A percentile compares a stretch with the other conserved stretches of the same genome.
Conservation (phyloP, 2,888 invertebrate genomes). For the Noctua comes region DNA sequence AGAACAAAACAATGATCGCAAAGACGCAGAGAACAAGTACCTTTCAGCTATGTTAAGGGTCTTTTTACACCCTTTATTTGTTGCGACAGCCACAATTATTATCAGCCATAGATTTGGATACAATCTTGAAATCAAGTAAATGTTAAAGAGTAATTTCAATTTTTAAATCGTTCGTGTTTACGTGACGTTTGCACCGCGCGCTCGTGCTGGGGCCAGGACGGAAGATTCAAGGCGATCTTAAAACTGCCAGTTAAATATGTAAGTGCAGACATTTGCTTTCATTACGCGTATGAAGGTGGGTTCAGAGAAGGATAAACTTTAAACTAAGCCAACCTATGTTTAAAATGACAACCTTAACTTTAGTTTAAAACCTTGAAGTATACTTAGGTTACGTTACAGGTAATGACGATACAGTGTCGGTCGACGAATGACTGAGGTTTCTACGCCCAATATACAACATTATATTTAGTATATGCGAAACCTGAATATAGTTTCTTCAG, state of each 20-base stretch:
- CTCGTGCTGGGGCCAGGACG: neutral
- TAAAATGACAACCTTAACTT: conserved; percentile 57
- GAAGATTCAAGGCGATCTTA: conserved; percentile 10
- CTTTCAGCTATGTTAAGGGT: too few relatives aligned
- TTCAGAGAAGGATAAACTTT: conserved; percentile 50
- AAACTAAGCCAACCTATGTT: conserved; percentile 61
- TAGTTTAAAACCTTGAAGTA: conserved; percentile 35
- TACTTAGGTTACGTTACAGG: conserved; percentile 44
- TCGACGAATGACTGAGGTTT: neutral
- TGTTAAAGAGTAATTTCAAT: neutral
- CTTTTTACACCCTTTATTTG: neutral
- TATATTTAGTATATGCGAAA: too few relatives aligned
- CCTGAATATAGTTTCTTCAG: too few relatives aligned
- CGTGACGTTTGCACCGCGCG: neutral
- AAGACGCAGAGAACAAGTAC: too few relatives aligned
- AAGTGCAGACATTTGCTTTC: conserved; percentile 47
- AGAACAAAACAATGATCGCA: too few relatives aligned
- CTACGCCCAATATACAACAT: neutral
- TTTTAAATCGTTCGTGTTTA: too few relatives aligned
- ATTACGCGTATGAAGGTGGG: conserved; percentile 48
- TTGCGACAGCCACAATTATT: neutral
- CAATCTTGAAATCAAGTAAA: neutral
- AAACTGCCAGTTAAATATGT: conserved; percentile 52
- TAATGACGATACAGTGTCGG: neutral
- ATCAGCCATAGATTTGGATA: neutral